These are phyloP conservation scores for Isoperla grammatica DNA, from an alignment of 2,888 invertebrate genomes.

Conservation along the genomic window DNA sequence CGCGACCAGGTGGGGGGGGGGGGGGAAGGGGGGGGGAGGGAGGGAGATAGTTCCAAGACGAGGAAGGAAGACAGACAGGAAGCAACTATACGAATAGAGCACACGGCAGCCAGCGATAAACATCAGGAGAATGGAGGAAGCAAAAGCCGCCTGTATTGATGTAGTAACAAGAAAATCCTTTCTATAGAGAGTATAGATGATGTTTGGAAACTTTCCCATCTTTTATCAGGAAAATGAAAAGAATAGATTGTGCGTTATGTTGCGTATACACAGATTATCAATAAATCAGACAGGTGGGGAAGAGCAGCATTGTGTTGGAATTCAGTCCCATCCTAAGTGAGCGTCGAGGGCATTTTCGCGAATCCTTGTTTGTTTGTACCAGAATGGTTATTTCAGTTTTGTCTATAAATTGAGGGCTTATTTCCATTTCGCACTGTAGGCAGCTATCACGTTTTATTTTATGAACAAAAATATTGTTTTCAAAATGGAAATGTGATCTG, in stretches of 20 bases:
- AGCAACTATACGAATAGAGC: no score
- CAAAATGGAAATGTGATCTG: no score
- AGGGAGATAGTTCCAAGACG: background rate
- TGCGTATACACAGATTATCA: background rate
- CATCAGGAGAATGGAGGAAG: background rate
- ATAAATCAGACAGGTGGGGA: background rate
- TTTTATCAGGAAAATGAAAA: background rate
- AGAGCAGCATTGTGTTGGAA: background rate
- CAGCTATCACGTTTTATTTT: no score
- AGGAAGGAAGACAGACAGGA: background rate
- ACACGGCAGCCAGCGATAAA: constrained; percentile 1
- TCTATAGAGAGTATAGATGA: no score
- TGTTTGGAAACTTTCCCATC: background rate
- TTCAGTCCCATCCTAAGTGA: no score
- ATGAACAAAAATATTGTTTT: no score
- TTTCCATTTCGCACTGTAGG: no score
- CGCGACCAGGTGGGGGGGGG: background rate
- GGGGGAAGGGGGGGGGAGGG: background rate
- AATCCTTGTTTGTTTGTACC: no score
- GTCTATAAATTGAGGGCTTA: no score
- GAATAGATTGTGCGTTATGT: background rate
- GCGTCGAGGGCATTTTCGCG: no score
- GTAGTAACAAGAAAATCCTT: background rate
- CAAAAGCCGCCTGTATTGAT: background rate
- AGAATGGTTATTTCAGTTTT: no score